Evolutionary conservation across 2,797 vertebrate species (phyloP).

Genomic region (Girardinus metallicus): DNA sequence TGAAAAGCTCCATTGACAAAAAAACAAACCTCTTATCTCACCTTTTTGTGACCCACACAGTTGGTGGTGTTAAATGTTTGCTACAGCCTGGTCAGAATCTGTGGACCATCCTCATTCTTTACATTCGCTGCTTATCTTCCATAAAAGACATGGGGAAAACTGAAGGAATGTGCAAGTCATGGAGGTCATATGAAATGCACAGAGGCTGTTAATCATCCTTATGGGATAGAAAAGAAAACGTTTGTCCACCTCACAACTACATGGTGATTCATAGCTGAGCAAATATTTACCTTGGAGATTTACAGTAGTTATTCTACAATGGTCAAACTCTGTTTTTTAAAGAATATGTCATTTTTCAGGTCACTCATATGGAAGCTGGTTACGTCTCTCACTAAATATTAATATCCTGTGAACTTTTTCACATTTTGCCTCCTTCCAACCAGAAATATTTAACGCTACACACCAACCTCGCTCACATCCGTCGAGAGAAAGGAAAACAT

Average conservation of each 20-base stretch:
- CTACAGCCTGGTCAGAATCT: slow-evolving; percentile 19
- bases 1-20: background rate
- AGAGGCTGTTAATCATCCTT: slow-evolving; percentile 57
- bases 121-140: slow-evolving; percentile 30
- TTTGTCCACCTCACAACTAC: background rate
- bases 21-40: background rate
- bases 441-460: background rate
- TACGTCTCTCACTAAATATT: background rate
- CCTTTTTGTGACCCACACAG: slow-evolving; percentile 1
- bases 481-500: background rate
- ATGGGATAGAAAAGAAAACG: slow-evolving; percentile 23
- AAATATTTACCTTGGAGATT: slow-evolving; percentile 37
- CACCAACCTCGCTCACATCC: background rate
- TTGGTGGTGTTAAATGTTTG: background rate
- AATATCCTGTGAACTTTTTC: background rate
- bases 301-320: slow-evolving; percentile 11
- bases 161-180: slow-evolving; percentile 22
- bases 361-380: background rate
- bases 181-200: slow-evolving; percentile 35
- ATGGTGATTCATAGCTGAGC: background rate
- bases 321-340: background rate
- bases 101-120: slow-evolving; percentile 35
- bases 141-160: slow-evolving; percentile 18
- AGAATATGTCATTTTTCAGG: slow-evolving; percentile 11
- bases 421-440: background rate